Evolutionary conservation across 2,888 invertebrate species (phyloP).

Genomic region (Apamea monoglypha): DNA sequence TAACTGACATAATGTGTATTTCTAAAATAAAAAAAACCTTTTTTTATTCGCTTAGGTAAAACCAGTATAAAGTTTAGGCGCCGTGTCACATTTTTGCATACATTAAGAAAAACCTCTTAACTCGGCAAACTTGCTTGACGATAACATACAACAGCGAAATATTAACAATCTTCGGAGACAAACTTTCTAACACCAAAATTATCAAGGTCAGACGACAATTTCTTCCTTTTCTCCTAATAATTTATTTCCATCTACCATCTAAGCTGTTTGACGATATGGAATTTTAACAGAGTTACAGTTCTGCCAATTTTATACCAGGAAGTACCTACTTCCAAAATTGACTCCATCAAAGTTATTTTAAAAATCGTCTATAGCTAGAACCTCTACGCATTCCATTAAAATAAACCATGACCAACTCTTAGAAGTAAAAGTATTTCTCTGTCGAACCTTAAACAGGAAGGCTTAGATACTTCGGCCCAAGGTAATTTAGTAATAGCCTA

Average conservation of each 20-base stretch:
- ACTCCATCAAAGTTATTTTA: background rate
- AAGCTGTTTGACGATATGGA: background rate
- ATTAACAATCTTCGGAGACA: constrained; percentile 4
- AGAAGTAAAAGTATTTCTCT: constrained; percentile 62
- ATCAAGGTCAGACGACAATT: constrained; percentile 18
- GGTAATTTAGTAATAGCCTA: constrained; percentile 64
- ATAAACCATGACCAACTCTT: constrained; percentile 23
- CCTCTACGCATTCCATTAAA: background rate
- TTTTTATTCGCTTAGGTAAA: background rate
- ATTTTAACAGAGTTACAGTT: background rate
- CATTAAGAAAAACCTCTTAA: constrained; percentile 16
- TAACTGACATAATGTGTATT: background rate
- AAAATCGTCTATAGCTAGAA: background rate
- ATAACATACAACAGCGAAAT: constrained; percentile 3
- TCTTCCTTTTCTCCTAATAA: background rate
- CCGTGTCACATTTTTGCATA: constrained; percentile 37
- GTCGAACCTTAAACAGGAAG: constrained; percentile 57
- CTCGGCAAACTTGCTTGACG: constrained; percentile 11
- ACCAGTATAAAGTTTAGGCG: constrained; percentile 22
- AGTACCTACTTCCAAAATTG: background rate
- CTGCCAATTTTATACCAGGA: background rate
- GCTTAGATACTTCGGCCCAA: constrained; percentile 47
- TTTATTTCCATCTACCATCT: background rate
- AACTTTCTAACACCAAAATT: constrained; percentile 35
- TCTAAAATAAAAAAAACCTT: background rate